Conservation (phyloP, 2,113 vertebrate genomes). For the Heloderma charlesbogerti region DNA sequence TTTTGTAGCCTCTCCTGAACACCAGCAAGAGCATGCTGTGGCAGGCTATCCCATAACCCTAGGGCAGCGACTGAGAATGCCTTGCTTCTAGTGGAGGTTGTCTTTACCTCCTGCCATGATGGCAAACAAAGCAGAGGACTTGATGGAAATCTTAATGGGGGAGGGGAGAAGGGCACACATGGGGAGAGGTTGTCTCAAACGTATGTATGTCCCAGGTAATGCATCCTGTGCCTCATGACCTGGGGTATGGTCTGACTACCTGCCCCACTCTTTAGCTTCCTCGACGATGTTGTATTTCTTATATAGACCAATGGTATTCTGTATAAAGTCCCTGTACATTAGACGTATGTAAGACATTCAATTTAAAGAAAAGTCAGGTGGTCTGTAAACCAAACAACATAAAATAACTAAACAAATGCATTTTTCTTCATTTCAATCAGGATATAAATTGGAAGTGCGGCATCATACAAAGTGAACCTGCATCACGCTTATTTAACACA, state of each 20-base stretch:
- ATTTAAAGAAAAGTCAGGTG: not conserved
- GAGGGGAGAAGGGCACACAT: not conserved
- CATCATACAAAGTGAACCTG: not conserved
- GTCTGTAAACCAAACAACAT: not conserved
- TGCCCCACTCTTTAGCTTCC: not conserved
- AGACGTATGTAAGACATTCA: not conserved
- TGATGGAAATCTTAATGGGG: not conserved
- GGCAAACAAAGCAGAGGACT: constrained; percentile 12
- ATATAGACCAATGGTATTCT: not conserved
- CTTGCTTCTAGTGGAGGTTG: not conserved
- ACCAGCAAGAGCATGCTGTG: not conserved
- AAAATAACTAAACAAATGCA: not conserved
- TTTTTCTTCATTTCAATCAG: not conserved
- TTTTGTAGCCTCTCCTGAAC: not conserved
- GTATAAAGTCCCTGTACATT: not conserved
- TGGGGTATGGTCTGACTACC: not conserved
- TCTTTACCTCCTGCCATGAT: not conserved
- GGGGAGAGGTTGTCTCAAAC: not conserved
- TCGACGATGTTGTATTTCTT: not conserved
- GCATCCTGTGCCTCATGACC: not conserved
- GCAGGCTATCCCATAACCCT: not conserved
- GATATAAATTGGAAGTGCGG: not conserved
- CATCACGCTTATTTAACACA: not conserved
- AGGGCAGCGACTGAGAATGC: not conserved
- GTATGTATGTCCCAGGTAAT: not conserved